Conservation (phyloP, 2,888 invertebrate species). For the Tetragonisca angustula region DNA sequence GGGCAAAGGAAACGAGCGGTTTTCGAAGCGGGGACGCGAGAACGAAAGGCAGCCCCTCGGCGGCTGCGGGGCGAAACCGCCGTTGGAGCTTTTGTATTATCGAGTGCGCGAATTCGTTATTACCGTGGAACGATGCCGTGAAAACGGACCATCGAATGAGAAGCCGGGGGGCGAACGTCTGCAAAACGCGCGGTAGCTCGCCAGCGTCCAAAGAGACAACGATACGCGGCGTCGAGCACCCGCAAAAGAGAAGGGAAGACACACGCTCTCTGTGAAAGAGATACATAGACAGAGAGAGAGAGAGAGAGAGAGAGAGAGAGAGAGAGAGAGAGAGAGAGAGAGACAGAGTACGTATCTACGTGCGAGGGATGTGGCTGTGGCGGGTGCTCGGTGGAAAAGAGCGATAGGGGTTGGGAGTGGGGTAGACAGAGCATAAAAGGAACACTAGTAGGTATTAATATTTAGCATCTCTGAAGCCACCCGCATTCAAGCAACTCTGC, state of each 20-base stretch:
- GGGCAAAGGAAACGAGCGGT: constrained; percentile 5
- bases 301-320: constrained; percentile 53
- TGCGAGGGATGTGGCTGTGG: constrained; percentile 16
- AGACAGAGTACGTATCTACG: constrained; percentile 42
- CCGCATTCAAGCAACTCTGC: constrained; percentile 81
- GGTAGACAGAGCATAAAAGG: constrained; percentile 79
- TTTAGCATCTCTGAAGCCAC: constrained; percentile 83
- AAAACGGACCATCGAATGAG: constrained; percentile 64
- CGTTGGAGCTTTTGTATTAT: constrained; percentile 40
- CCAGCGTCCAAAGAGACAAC: constrained; percentile 66
- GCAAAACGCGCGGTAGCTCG: constrained; percentile 53
- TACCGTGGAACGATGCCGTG: constrained; percentile 42
- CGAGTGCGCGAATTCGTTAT: constrained; percentile 54
- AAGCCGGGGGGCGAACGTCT: constrained; percentile 62
- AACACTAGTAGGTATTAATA: constrained; percentile 84
- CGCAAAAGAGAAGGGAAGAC: constrained; percentile 29
- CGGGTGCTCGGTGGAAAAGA: constrained; percentile 62
- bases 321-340: constrained; percentile 53
- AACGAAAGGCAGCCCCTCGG: constrained; percentile 18
- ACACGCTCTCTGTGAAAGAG: constrained; percentile 46
- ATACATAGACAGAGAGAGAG: constrained; percentile 7
- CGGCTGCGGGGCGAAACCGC: constrained; percentile 24
- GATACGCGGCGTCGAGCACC: constrained; percentile 29
- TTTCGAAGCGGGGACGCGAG: neutral
- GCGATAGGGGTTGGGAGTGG: constrained; percentile 71